Evolutionary conservation across 2,797 vertebrate species (phyloP).

Genomic region (Pseudochromis fuscus): DNA sequence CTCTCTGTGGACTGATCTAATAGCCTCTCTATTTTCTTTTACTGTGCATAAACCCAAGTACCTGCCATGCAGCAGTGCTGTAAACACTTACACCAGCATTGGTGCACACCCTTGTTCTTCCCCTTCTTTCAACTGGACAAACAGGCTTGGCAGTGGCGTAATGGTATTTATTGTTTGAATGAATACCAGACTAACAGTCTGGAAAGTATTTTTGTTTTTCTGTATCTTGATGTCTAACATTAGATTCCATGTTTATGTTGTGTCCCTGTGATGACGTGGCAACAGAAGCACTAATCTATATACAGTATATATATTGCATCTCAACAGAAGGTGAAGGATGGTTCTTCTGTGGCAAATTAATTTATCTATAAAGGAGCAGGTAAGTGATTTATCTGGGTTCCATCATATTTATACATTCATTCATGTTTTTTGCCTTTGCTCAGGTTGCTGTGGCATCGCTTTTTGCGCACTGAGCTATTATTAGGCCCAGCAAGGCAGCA

Average conservation of each 20-base stretch:
- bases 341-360: background rate
- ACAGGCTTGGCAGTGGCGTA: constrained; percentile 69
- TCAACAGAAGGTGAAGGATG: background rate
- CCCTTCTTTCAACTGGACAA: constrained; percentile 73
- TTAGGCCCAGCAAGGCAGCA: constrained; percentile 75
- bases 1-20: constrained; percentile 71
- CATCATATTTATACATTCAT: constrained; percentile 61
- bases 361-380: constrained; percentile 9
- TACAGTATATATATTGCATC: background rate
- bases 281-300: background rate
- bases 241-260: background rate
- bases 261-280: background rate
- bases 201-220: constrained; percentile 21
- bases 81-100: constrained; percentile 52
- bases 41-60: constrained; percentile 57
- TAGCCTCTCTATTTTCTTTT: constrained; percentile 66
- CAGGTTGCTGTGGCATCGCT: constrained; percentile 70
- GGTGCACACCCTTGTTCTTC: constrained; percentile 70
- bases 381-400: constrained; percentile 42
- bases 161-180: constrained; percentile 38
- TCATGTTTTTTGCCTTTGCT: constrained; percentile 66
- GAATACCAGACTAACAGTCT: constrained; percentile 36
- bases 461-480: constrained; percentile 80
- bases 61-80: constrained; percentile 31
- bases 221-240: constrained; percentile 4